Conservation (phyloP, 1,140 invertebrate genomes). For the Drosophila carrolli region DNA sequence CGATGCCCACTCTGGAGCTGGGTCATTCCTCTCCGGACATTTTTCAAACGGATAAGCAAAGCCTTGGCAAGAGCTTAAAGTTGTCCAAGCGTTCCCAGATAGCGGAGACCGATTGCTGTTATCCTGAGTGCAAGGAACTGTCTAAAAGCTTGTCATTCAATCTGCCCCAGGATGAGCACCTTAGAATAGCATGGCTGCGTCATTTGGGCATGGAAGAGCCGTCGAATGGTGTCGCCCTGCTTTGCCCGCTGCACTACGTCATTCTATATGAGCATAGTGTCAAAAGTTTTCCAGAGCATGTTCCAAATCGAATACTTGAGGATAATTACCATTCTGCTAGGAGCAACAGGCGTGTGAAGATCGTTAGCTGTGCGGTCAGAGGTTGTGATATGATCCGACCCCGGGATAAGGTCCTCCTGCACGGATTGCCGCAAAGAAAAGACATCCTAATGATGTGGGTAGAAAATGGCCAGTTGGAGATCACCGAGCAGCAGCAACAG, state of each 20-base stretch:
- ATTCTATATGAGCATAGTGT: conserved; percentile 55
- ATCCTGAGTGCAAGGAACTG: conserved; percentile 55
- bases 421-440: conserved; percentile 50
- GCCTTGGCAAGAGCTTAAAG: conserved; percentile 4
- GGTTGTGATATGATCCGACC: conserved; percentile 47
- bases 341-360: conserved; percentile 34
- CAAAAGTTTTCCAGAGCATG: conserved; percentile 32
- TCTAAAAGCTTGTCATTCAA: conserved; percentile 32
- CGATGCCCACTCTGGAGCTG: conserved; percentile 65
- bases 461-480: conserved; percentile 54
- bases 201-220: conserved; percentile 35
- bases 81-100: background rate
- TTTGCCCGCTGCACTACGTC: conserved; percentile 59
- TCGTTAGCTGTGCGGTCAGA: conserved; percentile 52
- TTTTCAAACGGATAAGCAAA: conserved; percentile 10
- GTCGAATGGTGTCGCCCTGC: background rate
- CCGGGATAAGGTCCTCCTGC: conserved; percentile 44
- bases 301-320: conserved; percentile 9
- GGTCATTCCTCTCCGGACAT: conserved; percentile 51
- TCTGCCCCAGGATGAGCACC: conserved; percentile 22
- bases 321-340: conserved; percentile 40
- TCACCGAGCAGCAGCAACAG: conserved; percentile 48
- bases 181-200: conserved; percentile 42
- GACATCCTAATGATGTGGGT: conserved; percentile 69
- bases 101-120: conserved; percentile 37